Evolutionary conservation across 2,888 invertebrate genomes (phyloP), one percentile per base, ranked within the genome.

Genomic region (Phyllotreta cruciferae): DNA sequence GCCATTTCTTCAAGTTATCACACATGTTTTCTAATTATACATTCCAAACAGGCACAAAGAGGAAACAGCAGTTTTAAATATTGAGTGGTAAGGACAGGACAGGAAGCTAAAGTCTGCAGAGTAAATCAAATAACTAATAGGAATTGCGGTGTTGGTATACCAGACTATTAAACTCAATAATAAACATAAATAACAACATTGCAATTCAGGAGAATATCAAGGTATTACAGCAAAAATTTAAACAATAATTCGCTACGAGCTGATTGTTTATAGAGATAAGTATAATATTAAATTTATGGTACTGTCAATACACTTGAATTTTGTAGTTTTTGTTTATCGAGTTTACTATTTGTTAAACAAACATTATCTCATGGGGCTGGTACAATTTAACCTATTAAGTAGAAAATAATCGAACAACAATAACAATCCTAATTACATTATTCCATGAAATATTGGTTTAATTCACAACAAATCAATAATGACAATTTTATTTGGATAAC

Each of bases 11-110:
- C 45, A 58, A 62, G 41, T 54, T 61, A 56, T 56, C 55, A 63
- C 67, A 69, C 62, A 62, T 54, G 62, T 70, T 68, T 60, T 71
- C 74, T 77, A 77, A 78, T 79, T 79, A 77, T 73, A 73, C 60
- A 79, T 79, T 77, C 79, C 64, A 70, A 70, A 73, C 76, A 77
- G 70, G 75, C 69, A 71, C 70, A 66, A 67, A 74, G 75, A 80
- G 80, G 79, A 80, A 80, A 75, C 74, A 68, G 66, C 75, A 77
- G 70, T 77, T 78, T 75, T 67, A 73, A 75, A 78, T 71, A 70
- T 70, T 71, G 70, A 70, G 67, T 70, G 73, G 41, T 14, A 60
- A 66, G 67, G 67, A 71, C 69, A 68, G 66, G 71, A 75, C 74
- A 73, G 75, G 74, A 74, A 75, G 72, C 73, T 62, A 52, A 68